phyloP scores from a whole-genome alignment of 2,797 vertebrate genomes.

The Xenopus petersii region DNA sequence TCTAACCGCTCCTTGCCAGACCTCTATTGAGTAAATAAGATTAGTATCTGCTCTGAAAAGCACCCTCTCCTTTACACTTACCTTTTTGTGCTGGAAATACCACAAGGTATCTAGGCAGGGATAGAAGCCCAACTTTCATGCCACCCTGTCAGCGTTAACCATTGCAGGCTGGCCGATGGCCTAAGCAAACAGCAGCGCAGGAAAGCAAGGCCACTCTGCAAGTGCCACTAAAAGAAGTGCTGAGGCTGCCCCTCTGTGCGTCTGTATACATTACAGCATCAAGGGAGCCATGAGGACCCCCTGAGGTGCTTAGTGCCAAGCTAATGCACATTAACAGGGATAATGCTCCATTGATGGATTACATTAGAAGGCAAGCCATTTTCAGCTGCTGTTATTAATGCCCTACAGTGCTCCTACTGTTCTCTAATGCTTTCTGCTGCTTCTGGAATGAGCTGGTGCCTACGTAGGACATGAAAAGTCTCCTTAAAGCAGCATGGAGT shows the following conservation, averaged over 20 bases:
- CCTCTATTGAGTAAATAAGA: conserved; percentile 21
- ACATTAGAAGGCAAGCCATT: conserved; percentile 24
- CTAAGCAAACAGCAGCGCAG: conserved; percentile 32
- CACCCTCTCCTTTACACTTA: conserved; percentile 22
- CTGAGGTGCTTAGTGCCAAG: conserved; percentile 4
- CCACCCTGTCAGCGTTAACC: conserved; percentile 10
- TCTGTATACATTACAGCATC: conserved; percentile 31
- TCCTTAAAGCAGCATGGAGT: conserved; percentile 15
- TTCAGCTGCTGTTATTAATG: conserved; percentile 38
- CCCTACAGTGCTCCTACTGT: conserved; percentile 38
- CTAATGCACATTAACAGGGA: conserved; percentile 26
- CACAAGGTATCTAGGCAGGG: not conserved
- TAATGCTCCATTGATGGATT: conserved; percentile 42
- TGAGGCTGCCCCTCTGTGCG: conserved; percentile 1
- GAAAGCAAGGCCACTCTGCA: conserved; percentile 10
- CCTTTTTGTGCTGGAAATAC: conserved; percentile 26
- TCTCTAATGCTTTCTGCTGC: conserved; percentile 41
- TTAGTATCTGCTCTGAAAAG: conserved; percentile 9
- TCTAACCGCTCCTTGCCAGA: not conserved
- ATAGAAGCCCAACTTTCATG: conserved; percentile 12
- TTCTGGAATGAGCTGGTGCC: conserved; percentile 21
- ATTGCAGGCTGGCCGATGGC: conserved; percentile 10
- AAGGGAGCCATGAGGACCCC: conserved; percentile 15
- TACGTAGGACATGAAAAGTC: conserved; percentile 15
- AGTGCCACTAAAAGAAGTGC: conserved; percentile 21